A percentile compares a stretch with the other conserved stretches of the same genome.
These are phyloP conservation scores for Phthorimaea operculella DNA, from an alignment of 1,140 invertebrate species.

Conservation along the genomic window DNA sequence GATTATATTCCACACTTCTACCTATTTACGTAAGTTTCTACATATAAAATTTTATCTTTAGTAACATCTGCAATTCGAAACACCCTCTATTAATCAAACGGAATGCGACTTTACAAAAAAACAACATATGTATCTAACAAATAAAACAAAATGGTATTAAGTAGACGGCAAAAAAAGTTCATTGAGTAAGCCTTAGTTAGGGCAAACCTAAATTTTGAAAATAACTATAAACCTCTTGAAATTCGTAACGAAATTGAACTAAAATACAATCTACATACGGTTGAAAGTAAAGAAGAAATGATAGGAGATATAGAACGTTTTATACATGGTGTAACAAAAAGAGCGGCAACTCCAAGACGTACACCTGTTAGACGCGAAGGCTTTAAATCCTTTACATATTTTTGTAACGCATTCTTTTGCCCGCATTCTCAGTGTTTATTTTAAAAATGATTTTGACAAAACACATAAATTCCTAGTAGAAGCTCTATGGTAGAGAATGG, in stretches of 20 bases:
- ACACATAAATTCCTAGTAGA: too few species aligned
- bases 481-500: too few species aligned
- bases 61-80: too few species aligned
- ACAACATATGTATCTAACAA: constrained; percentile 45
- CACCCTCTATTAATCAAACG: constrained; percentile 40
- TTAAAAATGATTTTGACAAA: constrained; percentile 27
- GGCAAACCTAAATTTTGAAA: constrained; percentile 4
- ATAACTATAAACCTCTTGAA: neutral
- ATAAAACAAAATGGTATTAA: constrained; percentile 61
- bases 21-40: too few species aligned
- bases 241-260: neutral
- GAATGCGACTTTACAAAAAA: constrained; percentile 46
- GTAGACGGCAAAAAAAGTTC: constrained; percentile 48
- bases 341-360: constrained; percentile 12
- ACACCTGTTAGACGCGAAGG: constrained; percentile 38
- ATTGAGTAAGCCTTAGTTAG: constrained; percentile 33
- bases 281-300: neutral
- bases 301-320: neutral
- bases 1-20: too few species aligned
- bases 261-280: neutral
- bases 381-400: constrained; percentile 45
- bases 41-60: too few species aligned
- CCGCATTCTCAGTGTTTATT: constrained; percentile 38
- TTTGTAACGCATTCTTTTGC: constrained; percentile 44
- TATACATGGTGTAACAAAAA: constrained; percentile 1